Conservation (phyloP, 2,113 vertebrate genomes). For the Engraulis encrasicolus region DNA sequence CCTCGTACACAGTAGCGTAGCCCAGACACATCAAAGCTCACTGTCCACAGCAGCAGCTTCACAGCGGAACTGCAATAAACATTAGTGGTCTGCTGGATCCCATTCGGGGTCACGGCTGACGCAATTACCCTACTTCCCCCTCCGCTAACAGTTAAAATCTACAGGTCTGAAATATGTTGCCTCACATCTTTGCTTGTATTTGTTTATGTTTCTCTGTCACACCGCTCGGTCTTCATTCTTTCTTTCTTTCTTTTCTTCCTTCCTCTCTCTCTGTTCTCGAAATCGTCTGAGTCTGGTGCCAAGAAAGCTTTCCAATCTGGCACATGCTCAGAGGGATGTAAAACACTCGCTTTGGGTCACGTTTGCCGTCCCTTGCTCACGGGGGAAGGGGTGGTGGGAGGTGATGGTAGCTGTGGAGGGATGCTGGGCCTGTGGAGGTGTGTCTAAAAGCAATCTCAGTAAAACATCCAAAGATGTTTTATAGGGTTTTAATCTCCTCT, state of each 20-base stretch:
- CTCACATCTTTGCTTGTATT: not conserved
- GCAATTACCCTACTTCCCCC: conserved; percentile 1
- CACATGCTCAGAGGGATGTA: conserved; percentile 10
- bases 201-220: not conserved
- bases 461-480: conserved; percentile 21
- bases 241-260: not conserved
- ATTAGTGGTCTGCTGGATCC: conserved; percentile 4
- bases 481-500: conserved; percentile 17
- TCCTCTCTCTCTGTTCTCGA: not conserved
- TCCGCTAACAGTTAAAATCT: not conserved
- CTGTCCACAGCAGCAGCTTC: not conserved
- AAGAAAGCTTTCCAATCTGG: conserved; percentile 48
- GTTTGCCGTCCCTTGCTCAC: not conserved
- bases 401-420: too few relatives aligned
- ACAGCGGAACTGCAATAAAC: not conserved
- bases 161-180: conserved; percentile 39
- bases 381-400: too few relatives aligned
- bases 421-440: not conserved
- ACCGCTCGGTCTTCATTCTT: not conserved
- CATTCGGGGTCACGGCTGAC: not conserved
- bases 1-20: not conserved
- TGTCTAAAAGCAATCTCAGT: conserved; percentile 22
- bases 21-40: not conserved
- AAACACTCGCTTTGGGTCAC: conserved; percentile 26
- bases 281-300: conserved; percentile 15